Evolutionary conservation across 2,888 invertebrate genomes (phyloP).

Genomic region (Caenorhabditis sp.): DNA sequence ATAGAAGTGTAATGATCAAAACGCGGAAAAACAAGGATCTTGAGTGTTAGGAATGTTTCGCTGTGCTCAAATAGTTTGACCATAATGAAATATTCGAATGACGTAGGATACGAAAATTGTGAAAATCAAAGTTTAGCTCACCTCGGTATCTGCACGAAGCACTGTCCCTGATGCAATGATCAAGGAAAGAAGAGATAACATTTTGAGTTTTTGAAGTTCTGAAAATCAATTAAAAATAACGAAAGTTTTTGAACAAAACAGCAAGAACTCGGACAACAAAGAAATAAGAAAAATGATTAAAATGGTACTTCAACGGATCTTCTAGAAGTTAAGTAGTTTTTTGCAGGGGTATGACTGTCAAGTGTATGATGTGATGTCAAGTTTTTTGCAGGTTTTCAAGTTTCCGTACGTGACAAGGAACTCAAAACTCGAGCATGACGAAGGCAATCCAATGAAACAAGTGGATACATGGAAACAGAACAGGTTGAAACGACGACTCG

Average conservation of each 20-base stretch:
- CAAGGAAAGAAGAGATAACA: slow-evolving; percentile 81
- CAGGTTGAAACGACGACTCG: slow-evolving; percentile 15
- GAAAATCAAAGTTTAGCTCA: slow-evolving; percentile 16
- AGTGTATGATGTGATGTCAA: slow-evolving; percentile 5
- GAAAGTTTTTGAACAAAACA: no score
- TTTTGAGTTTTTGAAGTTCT: slow-evolving; percentile 39
- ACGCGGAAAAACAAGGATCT: slow-evolving; percentile 24
- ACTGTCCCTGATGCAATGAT: slow-evolving; percentile 82
- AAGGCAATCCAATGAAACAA: slow-evolving; percentile 11
- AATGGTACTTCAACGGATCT: background rate
- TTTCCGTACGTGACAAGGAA: slow-evolving; percentile 6
- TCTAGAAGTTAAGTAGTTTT: background rate
- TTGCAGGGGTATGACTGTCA: slow-evolving; percentile 5
- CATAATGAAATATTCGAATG: background rate
- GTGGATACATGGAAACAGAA: background rate
- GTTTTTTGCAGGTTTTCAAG: background rate
- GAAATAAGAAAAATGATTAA: no score
- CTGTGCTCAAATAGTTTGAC: slow-evolving; percentile 29
- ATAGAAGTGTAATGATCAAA: slow-evolving; percentile 37
- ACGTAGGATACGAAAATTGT: no score
- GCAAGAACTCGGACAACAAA: no score
- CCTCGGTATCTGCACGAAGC: slow-evolving; percentile 80
- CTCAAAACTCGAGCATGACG: background rate
- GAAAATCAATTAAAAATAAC: no score
- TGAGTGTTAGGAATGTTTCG: slow-evolving; percentile 23